phyloP scores from a whole-genome alignment of 2,797 vertebrate species.

The Lepidocolaptes lacrymiger region DNA sequence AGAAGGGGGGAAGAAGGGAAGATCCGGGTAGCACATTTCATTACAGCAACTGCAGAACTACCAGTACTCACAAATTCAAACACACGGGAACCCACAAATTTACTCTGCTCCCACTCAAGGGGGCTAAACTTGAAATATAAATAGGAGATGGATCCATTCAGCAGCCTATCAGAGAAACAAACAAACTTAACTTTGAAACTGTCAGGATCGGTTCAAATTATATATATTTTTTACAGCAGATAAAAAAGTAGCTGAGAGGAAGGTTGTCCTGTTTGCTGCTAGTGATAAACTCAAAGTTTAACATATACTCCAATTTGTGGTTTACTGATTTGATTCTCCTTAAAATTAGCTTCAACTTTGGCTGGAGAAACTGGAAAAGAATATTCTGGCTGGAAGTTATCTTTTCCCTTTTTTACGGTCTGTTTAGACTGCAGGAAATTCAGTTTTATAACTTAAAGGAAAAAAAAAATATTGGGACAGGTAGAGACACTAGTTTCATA shows the following conservation, averaged over 20 bases:
- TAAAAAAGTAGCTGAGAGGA: not conserved
- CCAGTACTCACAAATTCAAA: slow-evolving; percentile 15
- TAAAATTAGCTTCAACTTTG: slow-evolving; percentile 59
- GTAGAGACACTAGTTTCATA: not conserved
- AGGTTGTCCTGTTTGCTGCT: slow-evolving; percentile 23
- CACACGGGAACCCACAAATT: not conserved
- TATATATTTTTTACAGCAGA: not conserved
- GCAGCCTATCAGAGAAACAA: not conserved
- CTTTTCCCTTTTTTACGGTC: not conserved
- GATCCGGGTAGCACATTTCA: not conserved
- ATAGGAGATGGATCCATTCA: not conserved
- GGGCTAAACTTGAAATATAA: not conserved
- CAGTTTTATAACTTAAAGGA: not conserved
- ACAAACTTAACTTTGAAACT: slow-evolving; percentile 18
- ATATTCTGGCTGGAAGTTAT: not conserved
- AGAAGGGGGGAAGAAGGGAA: not conserved
- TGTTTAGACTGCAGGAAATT: slow-evolving; percentile 58
- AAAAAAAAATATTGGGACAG: not conserved
- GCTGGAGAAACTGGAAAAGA: slow-evolving; percentile 3
- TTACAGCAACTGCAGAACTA: not conserved
- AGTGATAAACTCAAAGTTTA: slow-evolving; percentile 46
- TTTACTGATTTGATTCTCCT: slow-evolving; percentile 54
- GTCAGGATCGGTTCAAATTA: not conserved
- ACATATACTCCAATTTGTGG: slow-evolving; percentile 36
- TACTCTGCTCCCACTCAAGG: not conserved